Evolutionary conservation across 1,140 invertebrate species (phyloP), one percentile per base, ranked within the genome.

Genomic region (Dysdera silvatica): DNA sequence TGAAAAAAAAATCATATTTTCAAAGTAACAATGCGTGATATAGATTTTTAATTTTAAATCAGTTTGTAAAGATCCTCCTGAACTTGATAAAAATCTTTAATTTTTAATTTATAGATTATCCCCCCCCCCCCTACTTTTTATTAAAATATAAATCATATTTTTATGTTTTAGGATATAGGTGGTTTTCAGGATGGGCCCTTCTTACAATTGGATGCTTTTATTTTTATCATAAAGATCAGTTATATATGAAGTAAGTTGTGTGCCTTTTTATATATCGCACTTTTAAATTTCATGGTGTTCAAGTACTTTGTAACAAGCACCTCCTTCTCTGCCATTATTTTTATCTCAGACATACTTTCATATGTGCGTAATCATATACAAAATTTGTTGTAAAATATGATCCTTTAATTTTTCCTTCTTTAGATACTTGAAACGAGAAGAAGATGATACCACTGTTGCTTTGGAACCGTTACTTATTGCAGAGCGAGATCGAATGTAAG

Each of bases 401-500:
- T 48, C 23, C 7, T 29, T 28, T 28, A 8, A 49, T 28, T 26
- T 47, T 45, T 65, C 53, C 54, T 37, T 16, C 69, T 69, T 45
- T 61, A 75, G 74, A 28, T 62, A 51, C 33, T 73, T 84, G 52
- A 75, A 83, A 51, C 78, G 89, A 53, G 91, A 94, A 78, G 82
- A 83, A 77, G 80, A 83, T 31, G 88, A 88, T 60, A 82, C 84
- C 1, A 78, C 81, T 65, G 80, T 87, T 75, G 89, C 87, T 0
- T 74, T 93, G 23, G 78, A 81, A 56, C 88, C 91, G 0, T 71
- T 93, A 66, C 68, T 93, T 45, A 56, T 85, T 28, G 91, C 91
- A 7, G 91, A 94, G 77, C 79, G 83, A 68, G 89, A 94, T 73
- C 76, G 90, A 68, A 82, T 82, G 78, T 90, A 82, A 73, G 78